A percentile compares a stretch with the other conserved stretches of the same genome.
Evolutionary conservation across 2,797 vertebrate genomes (phyloP).

Genomic region (Apogon hyalosoma): DNA sequence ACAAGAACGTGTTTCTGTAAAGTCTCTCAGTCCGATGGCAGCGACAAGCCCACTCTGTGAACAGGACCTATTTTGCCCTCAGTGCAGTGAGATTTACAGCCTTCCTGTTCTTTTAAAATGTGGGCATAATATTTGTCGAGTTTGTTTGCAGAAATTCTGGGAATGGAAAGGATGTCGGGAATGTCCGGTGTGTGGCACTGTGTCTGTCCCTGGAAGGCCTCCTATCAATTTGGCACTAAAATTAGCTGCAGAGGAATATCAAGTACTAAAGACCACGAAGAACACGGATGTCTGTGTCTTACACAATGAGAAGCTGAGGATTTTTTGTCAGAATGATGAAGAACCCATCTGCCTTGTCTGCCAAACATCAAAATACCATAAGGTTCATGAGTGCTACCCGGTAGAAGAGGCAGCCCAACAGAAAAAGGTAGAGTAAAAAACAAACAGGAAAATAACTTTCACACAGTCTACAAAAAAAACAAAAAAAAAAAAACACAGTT

Average conservation of each 20-base stretch:
- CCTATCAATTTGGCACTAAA: conserved; percentile 77
- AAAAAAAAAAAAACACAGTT: no score
- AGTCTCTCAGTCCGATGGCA: conserved; percentile 60
- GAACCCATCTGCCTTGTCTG: conserved; percentile 74
- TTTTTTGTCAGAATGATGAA: conserved; percentile 79
- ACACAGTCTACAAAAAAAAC: neutral
- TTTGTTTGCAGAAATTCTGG: conserved; percentile 78
- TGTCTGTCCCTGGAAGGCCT: conserved; percentile 63
- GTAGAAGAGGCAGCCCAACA: conserved; percentile 69
- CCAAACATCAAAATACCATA: conserved; percentile 71
- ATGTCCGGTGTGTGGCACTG: conserved; percentile 74
- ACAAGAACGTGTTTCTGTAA: neutral
- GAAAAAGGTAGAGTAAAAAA: conserved; percentile 71
- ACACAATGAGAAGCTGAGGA: conserved; percentile 70
- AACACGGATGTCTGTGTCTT: conserved; percentile 41
- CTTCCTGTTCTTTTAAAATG: conserved; percentile 74
- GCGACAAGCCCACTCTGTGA: neutral
- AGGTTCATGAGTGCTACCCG: conserved; percentile 65
- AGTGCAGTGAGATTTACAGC: conserved; percentile 70
- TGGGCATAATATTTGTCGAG: conserved; percentile 78
- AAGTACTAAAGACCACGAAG: neutral
- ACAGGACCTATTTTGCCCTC: conserved; percentile 71
- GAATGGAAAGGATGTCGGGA: conserved; percentile 61
- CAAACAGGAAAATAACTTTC: neutral
- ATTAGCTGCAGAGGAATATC: conserved; percentile 68